Conservation (phyloP, 2,888 invertebrate genomes). For the Elmis aenea region DNA sequence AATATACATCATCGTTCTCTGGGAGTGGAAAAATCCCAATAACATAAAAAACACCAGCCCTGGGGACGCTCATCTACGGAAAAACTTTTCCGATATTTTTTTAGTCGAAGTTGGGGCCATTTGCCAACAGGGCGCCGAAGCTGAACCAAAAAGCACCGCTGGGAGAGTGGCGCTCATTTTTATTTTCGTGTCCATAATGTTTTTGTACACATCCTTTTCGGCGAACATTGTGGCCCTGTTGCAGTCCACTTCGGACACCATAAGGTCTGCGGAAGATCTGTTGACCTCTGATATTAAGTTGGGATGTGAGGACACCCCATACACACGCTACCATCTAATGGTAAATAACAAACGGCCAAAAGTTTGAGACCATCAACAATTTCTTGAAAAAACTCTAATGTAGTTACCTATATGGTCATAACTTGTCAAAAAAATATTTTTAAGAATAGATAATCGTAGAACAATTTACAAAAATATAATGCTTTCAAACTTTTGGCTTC, state of each 20-base stretch:
- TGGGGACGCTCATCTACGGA: slow-evolving; percentile 17
- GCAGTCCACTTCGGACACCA: slow-evolving; percentile 57
- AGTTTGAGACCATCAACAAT: background rate
- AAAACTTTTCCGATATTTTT: slow-evolving; percentile 32
- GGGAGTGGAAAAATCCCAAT: slow-evolving; percentile 36
- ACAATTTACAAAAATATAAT: too few species aligned
- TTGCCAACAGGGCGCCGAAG: slow-evolving; percentile 48
- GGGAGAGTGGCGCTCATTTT: slow-evolving; percentile 45
- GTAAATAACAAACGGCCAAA: slow-evolving; percentile 50
- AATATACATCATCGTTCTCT: slow-evolving; percentile 31
- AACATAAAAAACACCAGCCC: slow-evolving; percentile 15
- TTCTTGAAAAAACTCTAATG: slow-evolving; percentile 2
- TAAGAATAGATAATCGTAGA: too few species aligned
- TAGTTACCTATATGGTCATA: too few species aligned
- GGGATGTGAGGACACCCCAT: slow-evolving; percentile 57
- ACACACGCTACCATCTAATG: slow-evolving; percentile 56
- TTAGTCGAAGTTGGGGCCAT: slow-evolving; percentile 48
- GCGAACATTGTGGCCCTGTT: slow-evolving; percentile 64
- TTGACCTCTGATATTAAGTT: slow-evolving; percentile 55
- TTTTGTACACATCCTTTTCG: slow-evolving; percentile 60
- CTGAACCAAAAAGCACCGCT: slow-evolving; percentile 45
- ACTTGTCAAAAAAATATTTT: too few species aligned
- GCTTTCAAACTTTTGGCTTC: too few species aligned
- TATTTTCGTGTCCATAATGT: slow-evolving; percentile 46
- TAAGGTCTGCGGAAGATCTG: slow-evolving; percentile 53